A percentile compares a stretch with the other conserved stretches of the same genome.
These are phyloP conservation scores for Branchipolynoe longqiensis DNA, from an alignment of 2,888 invertebrate genomes.

Conservation along the genomic window DNA sequence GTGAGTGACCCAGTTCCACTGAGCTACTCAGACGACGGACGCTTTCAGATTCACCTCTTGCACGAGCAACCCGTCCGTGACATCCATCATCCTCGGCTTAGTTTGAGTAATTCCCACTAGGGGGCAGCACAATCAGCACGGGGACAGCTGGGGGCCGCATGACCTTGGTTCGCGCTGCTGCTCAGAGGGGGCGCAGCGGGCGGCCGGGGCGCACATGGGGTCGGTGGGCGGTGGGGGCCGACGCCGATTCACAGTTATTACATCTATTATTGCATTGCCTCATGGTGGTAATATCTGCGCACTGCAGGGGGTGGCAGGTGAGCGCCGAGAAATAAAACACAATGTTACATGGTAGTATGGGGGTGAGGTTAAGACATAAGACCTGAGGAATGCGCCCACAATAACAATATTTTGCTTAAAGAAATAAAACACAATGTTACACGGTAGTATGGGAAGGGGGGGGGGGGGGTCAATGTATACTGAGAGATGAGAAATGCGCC, in stretches of 20 bases:
- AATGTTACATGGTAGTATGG: no score
- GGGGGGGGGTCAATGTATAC: no score
- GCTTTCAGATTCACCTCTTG: neutral
- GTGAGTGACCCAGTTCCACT: constrained; percentile 20
- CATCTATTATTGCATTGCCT: constrained; percentile 9
- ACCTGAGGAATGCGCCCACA: no score
- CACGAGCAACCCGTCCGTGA: neutral
- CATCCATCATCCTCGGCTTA: constrained; percentile 27
- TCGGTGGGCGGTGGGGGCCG: neutral
- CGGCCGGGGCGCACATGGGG: neutral
- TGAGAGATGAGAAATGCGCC: no score
- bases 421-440: no score
- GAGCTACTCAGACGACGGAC: neutral
- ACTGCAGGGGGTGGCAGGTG: no score
- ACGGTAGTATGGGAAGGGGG: no score
- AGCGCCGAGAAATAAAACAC: no score
- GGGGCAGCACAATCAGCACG: constrained; percentile 36
- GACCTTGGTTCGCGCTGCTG: constrained; percentile 10
- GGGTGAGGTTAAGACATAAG: no score
- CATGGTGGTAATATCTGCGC: neutral
- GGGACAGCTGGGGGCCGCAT: neutral
- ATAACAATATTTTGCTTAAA: no score
- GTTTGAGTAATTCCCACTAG: constrained; percentile 42
- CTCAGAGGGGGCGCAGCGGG: constrained; percentile 1
- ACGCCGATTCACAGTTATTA: neutral